Evolutionary conservation across 2,888 invertebrate species (phyloP).

Genomic region (Callimorpha dominula): DNA sequence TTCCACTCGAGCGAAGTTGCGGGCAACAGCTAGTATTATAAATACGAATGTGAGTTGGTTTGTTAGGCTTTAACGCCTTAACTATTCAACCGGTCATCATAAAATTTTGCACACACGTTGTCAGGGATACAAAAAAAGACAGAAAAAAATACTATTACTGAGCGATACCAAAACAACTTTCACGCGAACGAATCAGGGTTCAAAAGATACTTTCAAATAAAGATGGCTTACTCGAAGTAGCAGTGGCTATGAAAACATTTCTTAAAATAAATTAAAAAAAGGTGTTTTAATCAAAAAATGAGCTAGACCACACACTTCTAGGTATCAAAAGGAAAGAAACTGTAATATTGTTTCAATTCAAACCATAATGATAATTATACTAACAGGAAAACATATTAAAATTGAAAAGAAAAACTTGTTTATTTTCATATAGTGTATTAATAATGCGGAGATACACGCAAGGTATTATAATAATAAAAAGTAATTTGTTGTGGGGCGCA

Average conservation of each 20-base stretch:
- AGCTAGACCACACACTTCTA: constrained; percentile 9
- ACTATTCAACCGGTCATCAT: too few species aligned
- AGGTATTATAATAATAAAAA: constrained; percentile 56
- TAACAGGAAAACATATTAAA: constrained; percentile 27
- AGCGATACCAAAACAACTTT: background rate
- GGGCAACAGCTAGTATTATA: too few species aligned
- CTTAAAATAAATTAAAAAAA: too few species aligned
- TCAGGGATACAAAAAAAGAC: too few species aligned
- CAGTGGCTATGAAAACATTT: background rate
- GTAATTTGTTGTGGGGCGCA: constrained; percentile 52
- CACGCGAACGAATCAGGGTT: background rate
- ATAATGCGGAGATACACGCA: constrained; percentile 41
- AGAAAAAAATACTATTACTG: background rate
- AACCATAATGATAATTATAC: constrained; percentile 49
- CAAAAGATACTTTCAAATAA: background rate
- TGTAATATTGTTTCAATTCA: background rate
- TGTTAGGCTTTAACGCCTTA: too few species aligned
- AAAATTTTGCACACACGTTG: too few species aligned
- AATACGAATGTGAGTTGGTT: too few species aligned
- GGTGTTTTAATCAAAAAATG: too few species aligned
- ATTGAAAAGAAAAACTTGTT: constrained; percentile 38
- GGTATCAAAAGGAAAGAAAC: constrained; percentile 4
- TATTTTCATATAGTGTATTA: constrained; percentile 32
- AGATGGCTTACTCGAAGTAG: background rate
- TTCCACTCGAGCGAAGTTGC: too few species aligned